A percentile compares a stretch with the other conserved stretches of the same genome.
Evolutionary conservation across 2,888 invertebrate species (phyloP).

Genomic region (Xanthia icteritia): DNA sequence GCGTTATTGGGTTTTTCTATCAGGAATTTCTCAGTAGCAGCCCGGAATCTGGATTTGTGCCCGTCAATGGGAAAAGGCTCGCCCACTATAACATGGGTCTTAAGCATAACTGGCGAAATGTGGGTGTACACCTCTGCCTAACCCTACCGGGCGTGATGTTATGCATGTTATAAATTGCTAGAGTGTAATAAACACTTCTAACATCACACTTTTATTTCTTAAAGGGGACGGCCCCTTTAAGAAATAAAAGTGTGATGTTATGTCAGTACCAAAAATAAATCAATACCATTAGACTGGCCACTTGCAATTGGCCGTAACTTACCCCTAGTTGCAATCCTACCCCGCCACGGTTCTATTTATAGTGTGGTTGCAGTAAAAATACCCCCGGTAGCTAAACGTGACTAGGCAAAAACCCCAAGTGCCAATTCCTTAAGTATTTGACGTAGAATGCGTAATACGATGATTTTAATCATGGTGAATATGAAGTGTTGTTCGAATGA

Average conservation of each 20-base stretch:
- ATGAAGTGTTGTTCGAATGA: not conserved
- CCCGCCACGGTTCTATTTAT: slow-evolving; percentile 49
- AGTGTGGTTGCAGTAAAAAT: slow-evolving; percentile 43
- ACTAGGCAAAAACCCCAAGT: slow-evolving; percentile 22
- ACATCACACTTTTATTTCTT: no score
- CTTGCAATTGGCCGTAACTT: slow-evolving; percentile 32
- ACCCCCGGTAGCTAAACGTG: slow-evolving; percentile 25
- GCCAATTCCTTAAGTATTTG: not conserved
- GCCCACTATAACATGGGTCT: no score
- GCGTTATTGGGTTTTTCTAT: no score
- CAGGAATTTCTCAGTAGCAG: no score
- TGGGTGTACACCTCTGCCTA: no score
- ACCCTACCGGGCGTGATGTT: not conserved
- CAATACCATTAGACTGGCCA: slow-evolving; percentile 27
- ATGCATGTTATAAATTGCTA: not conserved
- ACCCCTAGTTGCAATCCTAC: slow-evolving; percentile 42
- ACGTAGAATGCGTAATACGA: not conserved
- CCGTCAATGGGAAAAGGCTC: no score
- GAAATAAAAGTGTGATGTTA: not conserved
- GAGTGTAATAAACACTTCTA: not conserved
- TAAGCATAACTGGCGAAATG: no score
- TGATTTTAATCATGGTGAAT: not conserved
- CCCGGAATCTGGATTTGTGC: no score
- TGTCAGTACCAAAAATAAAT: slow-evolving; percentile 14
- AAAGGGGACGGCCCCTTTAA: not conserved